A percentile compares a stretch with the other conserved stretches of the same genome.
Evolutionary conservation across 2,888 invertebrate species (phyloP).

Genomic region (Spodoptera exigua): DNA sequence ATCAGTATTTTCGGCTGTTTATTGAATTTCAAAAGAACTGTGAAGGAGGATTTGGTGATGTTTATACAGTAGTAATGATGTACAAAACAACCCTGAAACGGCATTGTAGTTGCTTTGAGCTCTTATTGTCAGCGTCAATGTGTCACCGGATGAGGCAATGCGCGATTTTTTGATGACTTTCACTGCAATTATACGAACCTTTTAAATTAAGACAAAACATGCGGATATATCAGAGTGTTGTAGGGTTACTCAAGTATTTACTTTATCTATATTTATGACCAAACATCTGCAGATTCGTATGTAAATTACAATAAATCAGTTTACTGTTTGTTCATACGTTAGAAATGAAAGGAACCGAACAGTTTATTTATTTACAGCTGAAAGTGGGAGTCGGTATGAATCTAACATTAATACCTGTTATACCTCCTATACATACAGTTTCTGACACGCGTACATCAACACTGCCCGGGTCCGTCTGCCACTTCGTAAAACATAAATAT

Average conservation of each 20-base stretch:
- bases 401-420: slow-evolving; percentile 68
- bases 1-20: slow-evolving; percentile 83
- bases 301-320: slow-evolving; percentile 61
- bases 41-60: slow-evolving; percentile 77
- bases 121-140: slow-evolving; percentile 33
- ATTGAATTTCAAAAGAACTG: slow-evolving; percentile 79
- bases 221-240: slow-evolving; percentile 25
- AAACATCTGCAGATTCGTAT: slow-evolving; percentile 60
- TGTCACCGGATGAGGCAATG: slow-evolving; percentile 36
- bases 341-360: slow-evolving; percentile 67
- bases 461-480: slow-evolving; percentile 73
- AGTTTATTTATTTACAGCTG: slow-evolving; percentile 68
- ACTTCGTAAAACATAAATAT: slow-evolving; percentile 88
- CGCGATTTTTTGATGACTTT: slow-evolving; percentile 26
- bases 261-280: slow-evolving; percentile 54
- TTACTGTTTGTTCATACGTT: slow-evolving; percentile 62
- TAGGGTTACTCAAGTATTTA: slow-evolving; percentile 47
- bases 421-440: slow-evolving; percentile 67
- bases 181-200: slow-evolving; percentile 30
- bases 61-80: slow-evolving; percentile 75
- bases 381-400: slow-evolving; percentile 67
- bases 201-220: slow-evolving; percentile 36
- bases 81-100: slow-evolving; percentile 62
- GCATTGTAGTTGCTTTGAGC: slow-evolving; percentile 29
- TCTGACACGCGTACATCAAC: slow-evolving; percentile 83